Evolutionary conservation across 1,140 invertebrate genomes (phyloP).

Genomic region (Caenorhabditis brenneri): DNA sequence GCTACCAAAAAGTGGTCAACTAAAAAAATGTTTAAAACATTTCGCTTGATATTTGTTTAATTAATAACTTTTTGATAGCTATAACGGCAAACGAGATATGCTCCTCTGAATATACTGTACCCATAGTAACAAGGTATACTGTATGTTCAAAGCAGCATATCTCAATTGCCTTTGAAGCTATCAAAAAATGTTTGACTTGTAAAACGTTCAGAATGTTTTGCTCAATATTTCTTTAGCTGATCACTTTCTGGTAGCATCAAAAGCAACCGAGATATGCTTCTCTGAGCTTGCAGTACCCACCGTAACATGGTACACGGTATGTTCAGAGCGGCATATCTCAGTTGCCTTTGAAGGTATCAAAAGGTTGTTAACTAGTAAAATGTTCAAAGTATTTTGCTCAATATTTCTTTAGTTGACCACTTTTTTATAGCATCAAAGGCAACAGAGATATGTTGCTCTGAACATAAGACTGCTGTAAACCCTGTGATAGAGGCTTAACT

Average conservation of each 20-base stretch:
- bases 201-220: not conserved
- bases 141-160: not conserved
- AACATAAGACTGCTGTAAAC: too few relatives aligned
- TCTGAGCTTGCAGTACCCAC: too few relatives aligned
- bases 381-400: not conserved
- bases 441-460: too few relatives aligned
- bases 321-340: not conserved
- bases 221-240: not conserved
- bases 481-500: too few relatives aligned
- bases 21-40: not conserved
- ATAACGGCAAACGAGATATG: too few relatives aligned
- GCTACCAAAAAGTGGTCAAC: not conserved
- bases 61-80: too few relatives aligned
- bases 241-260: not conserved
- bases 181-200: not conserved
- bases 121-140: too few relatives aligned
- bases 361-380: not conserved
- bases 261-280: too few relatives aligned
- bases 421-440: too few relatives aligned
- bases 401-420: not conserved
- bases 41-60: too few relatives aligned
- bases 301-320: not conserved
- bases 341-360: not conserved
- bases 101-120: too few relatives aligned
- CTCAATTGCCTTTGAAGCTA: not conserved